phyloP scores from a whole-genome alignment of 2,888 invertebrate species.

The Dorcus hopei region DNA sequence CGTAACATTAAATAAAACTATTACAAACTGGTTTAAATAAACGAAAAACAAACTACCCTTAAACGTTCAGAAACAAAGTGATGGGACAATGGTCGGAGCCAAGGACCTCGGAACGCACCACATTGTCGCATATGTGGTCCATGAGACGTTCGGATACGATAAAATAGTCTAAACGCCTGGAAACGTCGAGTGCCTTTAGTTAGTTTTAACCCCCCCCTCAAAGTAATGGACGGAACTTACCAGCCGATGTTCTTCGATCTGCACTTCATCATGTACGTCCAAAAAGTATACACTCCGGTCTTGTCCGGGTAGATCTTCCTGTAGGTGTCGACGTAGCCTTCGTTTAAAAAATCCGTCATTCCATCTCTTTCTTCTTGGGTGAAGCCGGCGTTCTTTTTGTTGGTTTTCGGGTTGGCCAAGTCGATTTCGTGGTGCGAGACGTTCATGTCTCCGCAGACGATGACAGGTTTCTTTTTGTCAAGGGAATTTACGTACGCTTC shows the following conservation, averaged over 20 bases:
- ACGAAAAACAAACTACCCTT: conserved; percentile 21
- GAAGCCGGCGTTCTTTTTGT: conserved; percentile 92
- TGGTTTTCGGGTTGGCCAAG: conserved; percentile 90
- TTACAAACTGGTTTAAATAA: too few species aligned
- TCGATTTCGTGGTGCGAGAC: conserved; percentile 96
- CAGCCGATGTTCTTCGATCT: conserved; percentile 92
- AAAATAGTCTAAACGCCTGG: conserved; percentile 94
- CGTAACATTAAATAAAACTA: too few species aligned
- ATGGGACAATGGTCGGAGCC: conserved; percentile 98
- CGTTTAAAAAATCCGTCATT: conserved; percentile 76
- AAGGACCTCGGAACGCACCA: conserved; percentile 75
- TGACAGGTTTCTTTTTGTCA: conserved; percentile 87
- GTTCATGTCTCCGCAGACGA: conserved; percentile 96
- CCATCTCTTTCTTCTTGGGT: conserved; percentile 91
- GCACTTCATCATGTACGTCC: conserved; percentile 89
- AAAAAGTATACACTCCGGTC: conserved; percentile 85
- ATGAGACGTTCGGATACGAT: conserved; percentile 79
- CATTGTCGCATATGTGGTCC: conserved; percentile 77
- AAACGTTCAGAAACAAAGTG: conserved; percentile 66
- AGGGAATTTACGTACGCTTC: conserved; percentile 72
- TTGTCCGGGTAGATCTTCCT: conserved; percentile 82
- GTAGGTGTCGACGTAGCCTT: conserved; percentile 87
- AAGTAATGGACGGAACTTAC: conserved; percentile 53
- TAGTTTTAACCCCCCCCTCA: too few species aligned
- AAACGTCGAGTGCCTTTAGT: conserved; percentile 37